Base-by-base conservation (phyloP, 2,888 invertebrate species). In the Hylaea fasciaria region DNA sequence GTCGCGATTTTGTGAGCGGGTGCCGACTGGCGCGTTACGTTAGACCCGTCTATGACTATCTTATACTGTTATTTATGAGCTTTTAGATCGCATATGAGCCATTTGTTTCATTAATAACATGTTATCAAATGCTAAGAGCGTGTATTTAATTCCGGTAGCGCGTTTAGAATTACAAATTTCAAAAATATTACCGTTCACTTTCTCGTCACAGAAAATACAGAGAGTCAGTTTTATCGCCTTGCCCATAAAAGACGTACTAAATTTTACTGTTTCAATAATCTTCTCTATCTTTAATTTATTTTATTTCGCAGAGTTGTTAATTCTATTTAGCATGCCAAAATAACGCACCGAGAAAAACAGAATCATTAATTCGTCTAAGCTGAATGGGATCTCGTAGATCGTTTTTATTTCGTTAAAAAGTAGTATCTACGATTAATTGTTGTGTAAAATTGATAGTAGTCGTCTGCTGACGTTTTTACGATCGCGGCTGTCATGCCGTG, bases 1-100 rank as follows among this genome's bases (percentile, higher is more conserved):
- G 87, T 87, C 85, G 87, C 87, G 89, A 89, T 89, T 90, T 88
- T 86, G 86, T 77, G 83, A 80, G 80, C 78, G 77, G 72, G 77
- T n/a, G n/a, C n/a, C 74, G 74, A 67, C 70, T 66, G 71, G 67
- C 65, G 68, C 57, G 66, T 62, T 57, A 47, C 40, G 46, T 47
- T 62, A 64, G 55, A 62, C 62, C 67, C 70, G 71, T 72, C 79
- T 80, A 81, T 76, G 74, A 76, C 77, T 79, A 81, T 83, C 76
- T 81, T 80, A 75, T 78, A 73, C 71, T 65, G 61, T 66, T 71
- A 70, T 71, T 77, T 70, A 66, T 74, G 62, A 62, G 64, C 62
- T 63, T 73, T 66, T 67, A 62, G 32, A 70, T 71, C 69, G 55
- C 67, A 60, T 68, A 57, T 44, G 48, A 47, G 29, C 48, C 52